These are phyloP conservation scores for Cyprinodon diabolis DNA, from an alignment of 2,797 vertebrate species.

Conservation along the genomic window DNA sequence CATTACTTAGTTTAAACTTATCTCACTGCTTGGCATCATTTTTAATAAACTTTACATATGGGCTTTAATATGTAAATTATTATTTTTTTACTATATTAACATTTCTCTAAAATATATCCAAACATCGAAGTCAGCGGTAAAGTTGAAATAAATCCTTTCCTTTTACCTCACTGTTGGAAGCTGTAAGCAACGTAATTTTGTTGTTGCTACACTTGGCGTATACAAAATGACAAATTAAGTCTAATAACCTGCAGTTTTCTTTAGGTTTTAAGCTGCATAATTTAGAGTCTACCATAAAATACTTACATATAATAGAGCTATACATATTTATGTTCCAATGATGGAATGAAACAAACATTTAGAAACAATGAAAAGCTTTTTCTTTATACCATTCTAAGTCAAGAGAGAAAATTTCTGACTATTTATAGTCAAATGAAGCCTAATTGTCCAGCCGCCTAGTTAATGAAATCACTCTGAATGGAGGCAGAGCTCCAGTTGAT, in stretches of 20 bases:
- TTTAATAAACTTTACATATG: neutral
- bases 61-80: neutral
- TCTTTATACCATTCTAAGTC: neutral
- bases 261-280: neutral
- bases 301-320: neutral
- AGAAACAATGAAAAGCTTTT: neutral
- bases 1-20: neutral
- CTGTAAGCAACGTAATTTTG: no score
- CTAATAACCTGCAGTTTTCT: neutral
- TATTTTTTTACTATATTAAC: neutral
- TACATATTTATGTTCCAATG: no score
- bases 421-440: slow-evolving; percentile 54
- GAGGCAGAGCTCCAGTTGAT: neutral
- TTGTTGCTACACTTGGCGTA: no score
- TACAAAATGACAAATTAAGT: no score
- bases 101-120: neutral
- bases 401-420: slow-evolving; percentile 23
- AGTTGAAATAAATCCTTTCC: neutral
- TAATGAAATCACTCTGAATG: slow-evolving; percentile 64
- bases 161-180: no score
- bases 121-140: neutral
- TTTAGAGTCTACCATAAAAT: neutral
- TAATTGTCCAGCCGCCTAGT: slow-evolving; percentile 67
- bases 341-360: neutral
- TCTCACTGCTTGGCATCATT: neutral